Base-by-base conservation (phyloP, 2,888 invertebrate species). In the Tromatobia lineatoria region DNA sequence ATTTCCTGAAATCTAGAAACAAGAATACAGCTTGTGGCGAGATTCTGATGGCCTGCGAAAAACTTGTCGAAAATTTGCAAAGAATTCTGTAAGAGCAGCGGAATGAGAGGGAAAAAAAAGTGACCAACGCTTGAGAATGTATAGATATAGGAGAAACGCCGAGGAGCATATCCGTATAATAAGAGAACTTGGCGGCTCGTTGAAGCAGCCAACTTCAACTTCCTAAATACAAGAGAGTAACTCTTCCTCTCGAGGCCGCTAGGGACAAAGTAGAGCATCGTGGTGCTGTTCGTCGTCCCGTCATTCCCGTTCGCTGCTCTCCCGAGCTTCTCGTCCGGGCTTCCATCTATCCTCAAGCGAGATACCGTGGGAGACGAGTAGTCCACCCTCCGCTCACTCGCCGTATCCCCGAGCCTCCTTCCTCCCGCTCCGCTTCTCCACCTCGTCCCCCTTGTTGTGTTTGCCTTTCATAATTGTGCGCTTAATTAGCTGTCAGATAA, bases 401-500 rank as follows among this genome's bases (percentile, higher is more conserved):
- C 57, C 38, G 80, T 85, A 83, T 71, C 70, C 73, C 80, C 18
- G 78, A 70, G 70, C 74, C 70, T 45, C 57, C 50, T 71, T 85
- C 52, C 78, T 45, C 50, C 71, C 71, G 69, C 83, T 71, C 79
- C 61, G 57, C 71, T 57, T 71, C 29, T 76, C 76, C 25, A 71
- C 80, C 82, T 57, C 83, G 83, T 23, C 75, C 79, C 77, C 85
- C 86, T 85, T 89, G 89, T 89, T 90, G 87, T 89, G 88, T 90
- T 90, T 90, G 88, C 89, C 87, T 89, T 90, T 89, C 89, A 90
- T 90, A 90, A 90, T 90, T 90, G 89, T 88, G 88, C 88, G 90
- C 90, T 89, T 90, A 89, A 90, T 90, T 90, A 90, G 89, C 89
- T 90, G 89, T 88, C 89, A 85, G 90, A 90, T 90, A 90, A 90